Conservation (phyloP, 92 coral and sea anemone genomes). For the Porites evermanni region DNA sequence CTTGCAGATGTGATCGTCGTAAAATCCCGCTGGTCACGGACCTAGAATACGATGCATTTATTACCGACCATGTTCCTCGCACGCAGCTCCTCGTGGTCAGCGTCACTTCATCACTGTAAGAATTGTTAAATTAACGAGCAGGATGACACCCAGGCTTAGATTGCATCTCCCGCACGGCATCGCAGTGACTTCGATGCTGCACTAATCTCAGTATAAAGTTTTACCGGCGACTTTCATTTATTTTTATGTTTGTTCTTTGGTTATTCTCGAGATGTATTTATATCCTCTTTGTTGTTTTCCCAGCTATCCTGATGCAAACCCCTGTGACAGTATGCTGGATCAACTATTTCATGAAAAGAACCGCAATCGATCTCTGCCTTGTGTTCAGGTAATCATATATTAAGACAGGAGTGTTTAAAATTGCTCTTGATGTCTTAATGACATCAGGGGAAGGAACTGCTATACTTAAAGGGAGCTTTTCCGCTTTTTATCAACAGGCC, state of each 20-base stretch:
- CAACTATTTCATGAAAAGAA: conserved; percentile 91
- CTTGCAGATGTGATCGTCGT: conserved; percentile 87
- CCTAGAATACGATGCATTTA: conserved; percentile 87
- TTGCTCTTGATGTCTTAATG: too few relatives aligned
- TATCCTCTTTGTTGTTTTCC: neutral
- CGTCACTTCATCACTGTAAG: conserved; percentile 93
- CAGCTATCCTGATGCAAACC: conserved; percentile 87
- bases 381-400: conserved; percentile 79
- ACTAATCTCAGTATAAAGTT: too few relatives aligned
- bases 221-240: neutral
- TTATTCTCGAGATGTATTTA: too few relatives aligned
- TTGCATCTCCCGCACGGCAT: too few relatives aligned
- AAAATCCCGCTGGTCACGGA: conserved; percentile 92
- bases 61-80: conserved; percentile 84
- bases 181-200: too few relatives aligned
- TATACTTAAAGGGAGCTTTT: neutral
- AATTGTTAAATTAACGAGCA: conserved; percentile 32
- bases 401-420: too few relatives aligned
- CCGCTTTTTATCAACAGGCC: conserved; percentile 58
- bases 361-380: conserved; percentile 92
- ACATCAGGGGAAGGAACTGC: neutral
- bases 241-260: neutral
- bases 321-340: conserved; percentile 92
- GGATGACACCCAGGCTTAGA: too few relatives aligned
- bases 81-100: conserved; percentile 94